phyloP scores from a whole-genome alignment of 1,140 invertebrate species.

The Trichomalopsis sarcophagae region DNA sequence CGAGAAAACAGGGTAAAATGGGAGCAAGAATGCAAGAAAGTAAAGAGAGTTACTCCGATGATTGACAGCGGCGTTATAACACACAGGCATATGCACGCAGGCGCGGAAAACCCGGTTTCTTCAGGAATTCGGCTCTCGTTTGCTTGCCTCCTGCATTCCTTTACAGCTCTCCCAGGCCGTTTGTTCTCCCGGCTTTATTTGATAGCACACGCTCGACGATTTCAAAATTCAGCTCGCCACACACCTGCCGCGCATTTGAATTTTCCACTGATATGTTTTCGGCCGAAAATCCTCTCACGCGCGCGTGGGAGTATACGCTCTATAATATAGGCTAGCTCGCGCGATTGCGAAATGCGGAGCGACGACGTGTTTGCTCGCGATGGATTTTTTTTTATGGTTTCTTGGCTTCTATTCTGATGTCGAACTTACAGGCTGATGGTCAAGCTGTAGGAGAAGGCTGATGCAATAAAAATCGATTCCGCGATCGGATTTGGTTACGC shows the following conservation, averaged over 20 bases:
- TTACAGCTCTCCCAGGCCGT: not conserved
- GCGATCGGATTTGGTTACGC: too few relatives aligned
- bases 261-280: conserved; percentile 25
- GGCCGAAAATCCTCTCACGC: not conserved
- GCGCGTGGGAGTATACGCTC: not conserved
- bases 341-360: not conserved
- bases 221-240: conserved; percentile 25
- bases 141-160: conserved; percentile 52
- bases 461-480: not conserved
- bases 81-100: not conserved
- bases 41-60: conserved; percentile 16
- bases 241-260: conserved; percentile 41
- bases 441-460: too few relatives aligned
- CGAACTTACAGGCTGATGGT: too few relatives aligned
- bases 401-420: too few relatives aligned
- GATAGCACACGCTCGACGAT: conserved; percentile 20
- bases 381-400: not conserved
- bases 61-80: conserved; percentile 19
- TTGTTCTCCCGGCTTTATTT: conserved; percentile 28
- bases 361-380: not conserved
- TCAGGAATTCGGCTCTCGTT: conserved; percentile 44
- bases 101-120: conserved; percentile 16
- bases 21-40: conserved; percentile 16
- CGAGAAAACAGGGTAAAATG: not conserved
- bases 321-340: not conserved